These are phyloP conservation scores for Hylaeus volcanicus DNA, from an alignment of 1,140 invertebrate species.

Conservation along the genomic window DNA sequence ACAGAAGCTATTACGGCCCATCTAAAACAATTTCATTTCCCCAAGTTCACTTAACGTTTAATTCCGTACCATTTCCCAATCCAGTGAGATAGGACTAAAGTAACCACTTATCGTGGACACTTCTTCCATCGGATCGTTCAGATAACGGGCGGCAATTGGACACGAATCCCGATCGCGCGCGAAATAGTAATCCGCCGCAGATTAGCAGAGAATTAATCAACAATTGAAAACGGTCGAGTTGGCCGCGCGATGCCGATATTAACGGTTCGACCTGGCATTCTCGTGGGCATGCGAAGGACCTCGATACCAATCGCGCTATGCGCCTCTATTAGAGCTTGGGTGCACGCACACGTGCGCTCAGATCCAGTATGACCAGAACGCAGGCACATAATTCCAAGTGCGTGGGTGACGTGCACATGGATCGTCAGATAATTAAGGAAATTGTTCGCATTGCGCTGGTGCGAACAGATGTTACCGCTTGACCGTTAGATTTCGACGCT, in stretches of 20 bases:
- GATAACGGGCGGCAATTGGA: not conserved
- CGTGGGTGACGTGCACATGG: conserved; percentile 16
- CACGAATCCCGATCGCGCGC: not conserved
- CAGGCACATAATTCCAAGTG: conserved; percentile 20
- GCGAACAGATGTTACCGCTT: conserved; percentile 19
- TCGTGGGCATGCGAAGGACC: conserved; percentile 41
- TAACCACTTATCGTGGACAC: not conserved
- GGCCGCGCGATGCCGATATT: conserved; percentile 16
- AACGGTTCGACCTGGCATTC: conserved; percentile 28
- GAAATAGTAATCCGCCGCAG: conserved; percentile 26
- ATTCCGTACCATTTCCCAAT: too few relatives aligned
- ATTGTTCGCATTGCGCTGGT: conserved; percentile 57
- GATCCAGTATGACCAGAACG: not conserved
- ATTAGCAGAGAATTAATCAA: conserved; percentile 51
- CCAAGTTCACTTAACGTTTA: too few relatives aligned
- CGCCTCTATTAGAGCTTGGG: conserved; percentile 4
- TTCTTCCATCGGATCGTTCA: not conserved
- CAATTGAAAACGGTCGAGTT: conserved; percentile 44
- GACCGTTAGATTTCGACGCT: not conserved
- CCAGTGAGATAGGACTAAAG: too few relatives aligned
- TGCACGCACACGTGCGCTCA: not conserved
- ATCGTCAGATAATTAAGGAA: conserved; percentile 55
- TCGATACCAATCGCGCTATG: conserved; percentile 18
- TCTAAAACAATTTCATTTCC: too few relatives aligned
- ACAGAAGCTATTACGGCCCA: too few relatives aligned